phyloP scores from a whole-genome alignment of 35 echinoderm and acorn worm species.

The Hemicentrotus pulcherrimus region DNA sequence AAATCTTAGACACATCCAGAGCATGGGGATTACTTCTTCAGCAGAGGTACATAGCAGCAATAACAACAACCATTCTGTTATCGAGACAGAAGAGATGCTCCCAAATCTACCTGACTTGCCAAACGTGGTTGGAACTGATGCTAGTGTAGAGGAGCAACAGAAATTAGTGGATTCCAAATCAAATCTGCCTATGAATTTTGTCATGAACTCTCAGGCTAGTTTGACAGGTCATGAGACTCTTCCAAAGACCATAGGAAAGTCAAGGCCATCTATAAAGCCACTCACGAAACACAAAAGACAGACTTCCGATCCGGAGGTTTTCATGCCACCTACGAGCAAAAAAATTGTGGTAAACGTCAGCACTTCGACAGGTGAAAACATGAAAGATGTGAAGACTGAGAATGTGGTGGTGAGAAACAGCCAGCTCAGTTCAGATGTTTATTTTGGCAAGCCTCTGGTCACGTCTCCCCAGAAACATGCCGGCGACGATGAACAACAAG shows the following conservation, averaged over 20 bases:
- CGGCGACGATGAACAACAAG: background rate
- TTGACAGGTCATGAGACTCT: conserved; percentile 44
- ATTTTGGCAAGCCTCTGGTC: conserved; percentile 30
- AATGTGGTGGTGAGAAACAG: conserved; percentile 44
- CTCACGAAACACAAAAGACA: conserved; percentile 49
- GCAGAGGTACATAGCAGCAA: conserved; percentile 43
- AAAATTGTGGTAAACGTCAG: background rate
- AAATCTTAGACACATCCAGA: conserved; percentile 61
- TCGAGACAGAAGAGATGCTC: conserved; percentile 16
- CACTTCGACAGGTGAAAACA: background rate
- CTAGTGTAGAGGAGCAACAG: conserved; percentile 35
- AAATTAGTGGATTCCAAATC: conserved; percentile 31
- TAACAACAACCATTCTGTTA: conserved; percentile 52
- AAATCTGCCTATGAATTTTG: conserved; percentile 25
- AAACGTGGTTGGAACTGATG: conserved; percentile 1
- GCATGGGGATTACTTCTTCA: background rate
- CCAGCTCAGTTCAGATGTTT: conserved; percentile 61
- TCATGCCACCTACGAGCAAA: background rate
- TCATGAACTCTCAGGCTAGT: conserved; percentile 12
- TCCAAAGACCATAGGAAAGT: conserved; percentile 45
- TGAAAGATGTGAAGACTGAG: conserved; percentile 29
- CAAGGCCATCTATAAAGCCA: conserved; percentile 51
- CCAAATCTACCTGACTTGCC: conserved; percentile 37
- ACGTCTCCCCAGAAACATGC: conserved; percentile 23
- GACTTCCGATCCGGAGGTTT: conserved; percentile 51